Evolutionary conservation across 2,113 vertebrate species (phyloP).

Genomic region (Petroica traversi): DNA sequence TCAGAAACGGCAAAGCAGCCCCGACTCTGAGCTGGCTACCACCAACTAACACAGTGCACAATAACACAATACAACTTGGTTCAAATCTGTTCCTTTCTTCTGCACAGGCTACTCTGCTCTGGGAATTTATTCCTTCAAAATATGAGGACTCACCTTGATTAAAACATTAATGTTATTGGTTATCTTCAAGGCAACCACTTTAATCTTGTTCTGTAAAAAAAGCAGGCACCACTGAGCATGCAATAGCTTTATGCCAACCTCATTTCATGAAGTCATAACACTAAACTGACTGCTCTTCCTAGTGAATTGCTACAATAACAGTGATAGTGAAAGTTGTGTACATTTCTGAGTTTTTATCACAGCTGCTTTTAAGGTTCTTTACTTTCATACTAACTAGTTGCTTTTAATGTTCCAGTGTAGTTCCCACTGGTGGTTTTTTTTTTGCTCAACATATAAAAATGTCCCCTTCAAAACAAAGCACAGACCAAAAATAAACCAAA

Average conservation of each 20-base stretch:
- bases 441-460: neutral
- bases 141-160: conserved; percentile 86
- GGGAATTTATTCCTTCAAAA: neutral
- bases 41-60: neutral
- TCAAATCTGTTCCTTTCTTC: neutral
- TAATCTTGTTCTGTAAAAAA: conserved; percentile 93
- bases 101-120: neutral
- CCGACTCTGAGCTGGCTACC: neutral
- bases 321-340: neutral
- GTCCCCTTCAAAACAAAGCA: neutral
- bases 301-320: neutral
- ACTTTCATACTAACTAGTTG: neutral
- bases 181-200: conserved; percentile 99
- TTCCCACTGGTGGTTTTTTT: neutral
- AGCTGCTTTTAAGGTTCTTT: neutral
- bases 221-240: neutral
- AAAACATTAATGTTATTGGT: conserved; percentile 99
- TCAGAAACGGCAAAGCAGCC: neutral
- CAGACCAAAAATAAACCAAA: neutral
- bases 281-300: neutral
- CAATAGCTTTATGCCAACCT: neutral
- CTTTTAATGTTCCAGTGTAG: neutral
- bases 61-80: neutral
- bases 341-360: neutral
- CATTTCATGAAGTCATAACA: neutral